These are phyloP conservation scores for Glandiceps talaboti DNA, from an alignment of 53 echinoderm and acorn worm genomes.

Conservation along the genomic window DNA sequence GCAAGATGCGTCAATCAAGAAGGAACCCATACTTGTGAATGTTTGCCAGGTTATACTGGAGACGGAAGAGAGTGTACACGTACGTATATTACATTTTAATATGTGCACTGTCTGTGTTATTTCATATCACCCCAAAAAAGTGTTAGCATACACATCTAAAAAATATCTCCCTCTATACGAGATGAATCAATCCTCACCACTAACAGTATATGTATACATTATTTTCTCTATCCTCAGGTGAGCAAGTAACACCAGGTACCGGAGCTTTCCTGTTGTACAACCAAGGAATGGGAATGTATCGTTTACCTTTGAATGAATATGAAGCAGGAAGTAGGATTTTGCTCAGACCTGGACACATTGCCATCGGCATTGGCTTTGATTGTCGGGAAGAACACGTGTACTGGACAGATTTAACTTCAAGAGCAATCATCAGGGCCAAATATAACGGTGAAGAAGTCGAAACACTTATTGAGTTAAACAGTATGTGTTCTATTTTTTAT, in stretches of 20 bases:
- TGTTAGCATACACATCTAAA: neutral
- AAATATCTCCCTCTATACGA: too few relatives aligned
- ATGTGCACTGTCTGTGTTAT: neutral
- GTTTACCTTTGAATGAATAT: constrained; percentile 37
- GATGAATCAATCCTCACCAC: too few relatives aligned
- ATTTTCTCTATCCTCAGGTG: too few relatives aligned
- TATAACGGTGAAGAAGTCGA: constrained; percentile 47
- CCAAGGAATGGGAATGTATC: constrained; percentile 75
- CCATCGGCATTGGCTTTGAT: constrained; percentile 72
- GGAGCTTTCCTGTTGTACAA: constrained; percentile 62
- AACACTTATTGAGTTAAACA: too few relatives aligned
- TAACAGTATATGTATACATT: too few relatives aligned
- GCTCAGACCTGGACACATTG: constrained; percentile 68
- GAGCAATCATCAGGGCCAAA: constrained; percentile 56
- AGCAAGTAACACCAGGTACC: too few relatives aligned
- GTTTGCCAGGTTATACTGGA: neutral
- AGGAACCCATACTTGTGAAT: neutral
- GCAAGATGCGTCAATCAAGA: neutral
- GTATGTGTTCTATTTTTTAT: too few relatives aligned
- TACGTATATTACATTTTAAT: too few relatives aligned
- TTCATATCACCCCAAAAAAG: neutral
- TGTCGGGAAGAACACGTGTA: constrained; percentile 58
- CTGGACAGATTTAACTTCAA: constrained; percentile 62
- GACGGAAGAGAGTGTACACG: neutral
- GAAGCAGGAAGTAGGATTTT: constrained; percentile 45